Base-by-base conservation (phyloP, 2,797 vertebrate species). In the Brachymystax lenok region DNA sequence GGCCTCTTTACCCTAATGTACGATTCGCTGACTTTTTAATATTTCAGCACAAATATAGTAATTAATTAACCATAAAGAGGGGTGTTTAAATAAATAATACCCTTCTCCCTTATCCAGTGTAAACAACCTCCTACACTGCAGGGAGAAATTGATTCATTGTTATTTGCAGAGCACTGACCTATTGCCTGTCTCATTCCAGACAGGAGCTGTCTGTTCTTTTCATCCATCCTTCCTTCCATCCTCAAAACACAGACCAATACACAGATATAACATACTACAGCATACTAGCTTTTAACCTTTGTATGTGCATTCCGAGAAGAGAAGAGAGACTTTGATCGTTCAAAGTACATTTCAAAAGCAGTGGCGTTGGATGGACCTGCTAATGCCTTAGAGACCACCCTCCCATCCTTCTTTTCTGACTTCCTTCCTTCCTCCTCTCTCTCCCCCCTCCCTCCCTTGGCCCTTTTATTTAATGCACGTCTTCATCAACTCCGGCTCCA, bases 401-500 rank as follows among this genome's bases (percentile, higher is more conserved):
- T 19, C 30, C 30, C 67, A 12, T 46, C 10, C 35, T 40, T 40
- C 35, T 40, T 35, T 35, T 35, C 33, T 4, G 30, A 30, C 30
- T 30, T 30, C 51, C 66, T 54, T 4, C 14, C 14, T 61, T 35
- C 33, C 24, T 21, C 2, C 4, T 1, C 50, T 13, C 24, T 17
- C 52, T 2, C 19, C 19, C 75, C 80, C 80, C 68, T 80, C 74
- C 80, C 52, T 21, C 52, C 30, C 54, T 40, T 7, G 33, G 30
- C 70, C 72, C 28, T 51, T 33, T 80, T 83, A 86, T 89, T 90
- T 89, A 87, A 91, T 75, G 81, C 77, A 88, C 84, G 77, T 91
- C 88, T 89, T 88, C 80, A 88, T 89, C 84, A 86, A 80, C 77
- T 83, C 79, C 67, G 77, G 89, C 81, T 88, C 78, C 80, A 91